Evolutionary conservation across 2,113 vertebrate species (phyloP).

Genomic region (Triplophysa siluroides): DNA sequence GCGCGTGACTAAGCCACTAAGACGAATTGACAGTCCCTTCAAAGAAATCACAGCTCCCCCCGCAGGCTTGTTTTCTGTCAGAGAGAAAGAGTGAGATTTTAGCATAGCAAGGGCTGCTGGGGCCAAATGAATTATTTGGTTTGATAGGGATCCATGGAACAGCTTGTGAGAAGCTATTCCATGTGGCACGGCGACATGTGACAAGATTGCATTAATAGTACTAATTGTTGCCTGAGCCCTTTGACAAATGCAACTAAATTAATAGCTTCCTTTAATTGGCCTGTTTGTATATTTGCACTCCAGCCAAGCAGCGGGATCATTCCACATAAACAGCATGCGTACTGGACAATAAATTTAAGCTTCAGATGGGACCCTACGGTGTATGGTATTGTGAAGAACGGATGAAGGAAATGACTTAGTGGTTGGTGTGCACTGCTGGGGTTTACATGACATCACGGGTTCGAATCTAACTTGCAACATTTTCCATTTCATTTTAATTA

Average conservation of each 20-base stretch:
- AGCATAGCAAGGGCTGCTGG: constrained; percentile 25
- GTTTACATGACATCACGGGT: no score
- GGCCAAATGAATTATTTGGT: constrained; percentile 41
- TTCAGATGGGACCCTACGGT: background rate
- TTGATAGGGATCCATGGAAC: constrained; percentile 46
- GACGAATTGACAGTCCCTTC: constrained; percentile 47
- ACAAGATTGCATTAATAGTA: constrained; percentile 55
- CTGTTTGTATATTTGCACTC: constrained; percentile 43
- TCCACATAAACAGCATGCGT: constrained; percentile 26
- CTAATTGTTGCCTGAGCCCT: constrained; percentile 41
- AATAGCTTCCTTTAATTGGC: constrained; percentile 50
- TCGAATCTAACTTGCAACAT: no score
- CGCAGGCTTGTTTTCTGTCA: constrained; percentile 38
- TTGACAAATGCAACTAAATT: constrained; percentile 54
- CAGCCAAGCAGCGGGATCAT: constrained; percentile 34
- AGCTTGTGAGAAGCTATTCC: constrained; percentile 43
- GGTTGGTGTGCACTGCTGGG: no score
- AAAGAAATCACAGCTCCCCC: constrained; percentile 39
- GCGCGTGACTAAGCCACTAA: constrained; percentile 31
- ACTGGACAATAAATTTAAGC: constrained; percentile 33
- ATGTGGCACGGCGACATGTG: constrained; percentile 36
- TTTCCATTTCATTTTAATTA: no score
- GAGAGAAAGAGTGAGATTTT: constrained; percentile 19
- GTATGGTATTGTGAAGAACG: background rate
- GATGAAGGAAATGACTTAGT: background rate